Evolutionary conservation across 2,797 vertebrate genomes (phyloP), one percentile per base, ranked within the genome.

Genomic region (Epinephelus awoara): DNA sequence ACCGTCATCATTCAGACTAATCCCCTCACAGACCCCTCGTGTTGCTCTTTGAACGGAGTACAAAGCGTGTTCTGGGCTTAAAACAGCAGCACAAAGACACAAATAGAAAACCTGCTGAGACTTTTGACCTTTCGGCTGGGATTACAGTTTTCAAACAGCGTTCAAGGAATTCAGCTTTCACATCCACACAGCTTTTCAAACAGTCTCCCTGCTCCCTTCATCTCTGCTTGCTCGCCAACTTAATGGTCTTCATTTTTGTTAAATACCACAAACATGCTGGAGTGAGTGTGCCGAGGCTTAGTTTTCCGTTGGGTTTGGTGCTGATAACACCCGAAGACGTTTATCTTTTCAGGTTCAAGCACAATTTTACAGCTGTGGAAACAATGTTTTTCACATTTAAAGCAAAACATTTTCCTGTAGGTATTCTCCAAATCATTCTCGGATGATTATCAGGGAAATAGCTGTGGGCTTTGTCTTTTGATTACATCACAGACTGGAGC

Each of bases 21-120:
- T 95, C 94, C 93, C 93, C 93, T 96, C 94, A 93, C 92, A 95
- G 92, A 94, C 95, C 92, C 94, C 94, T 94, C 86, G 76, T 91
- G 93, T 88, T 91, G 92, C 93, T 94, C 94, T 95, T 96, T 96
- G 93, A 95, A 94, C 90, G 62, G 78, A 92, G 91, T 94, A 95
- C 94, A 95, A 95, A 95, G 94, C 88, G 78, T 94, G 91, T 94
- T 90, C 85, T 89, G 91, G 91, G 91, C 90, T 94, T 94, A 93
- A 94, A 95, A 93, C 92, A 93, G 93, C 91, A 89, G 87, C 92
- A 93, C 91, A 95, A 92, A 94, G 92, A 94, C 91, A 92, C 87
- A 92, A 92, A 94, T 93, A 92, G 92, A 92, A 94, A 93, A 91
- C 91, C 93, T 80, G 87, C 91, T 93, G 94, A 93, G 94, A 93